Conservation (phyloP, 1,140 invertebrate species). For the Phthorimaea operculella region DNA sequence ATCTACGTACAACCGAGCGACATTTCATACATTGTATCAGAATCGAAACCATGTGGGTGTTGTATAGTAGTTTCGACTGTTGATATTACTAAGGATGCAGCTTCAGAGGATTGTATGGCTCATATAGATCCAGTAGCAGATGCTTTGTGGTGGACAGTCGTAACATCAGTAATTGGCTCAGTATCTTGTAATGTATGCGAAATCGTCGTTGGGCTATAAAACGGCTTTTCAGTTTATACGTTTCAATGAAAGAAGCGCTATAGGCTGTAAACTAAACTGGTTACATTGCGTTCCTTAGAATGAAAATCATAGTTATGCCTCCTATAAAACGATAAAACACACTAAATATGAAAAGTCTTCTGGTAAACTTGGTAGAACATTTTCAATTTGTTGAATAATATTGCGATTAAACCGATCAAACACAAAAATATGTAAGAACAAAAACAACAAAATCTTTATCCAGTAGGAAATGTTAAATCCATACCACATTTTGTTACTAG, state of each 20-base stretch:
- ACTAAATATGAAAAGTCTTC: too few relatives aligned
- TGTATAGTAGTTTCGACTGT: background rate
- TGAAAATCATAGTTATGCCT: too few relatives aligned
- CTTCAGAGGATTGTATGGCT: background rate
- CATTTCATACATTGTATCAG: conserved; percentile 20
- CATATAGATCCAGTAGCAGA: background rate
- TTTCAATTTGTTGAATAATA: too few relatives aligned
- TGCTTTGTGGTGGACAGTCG: background rate
- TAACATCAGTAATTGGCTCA: background rate
- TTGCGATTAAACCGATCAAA: too few relatives aligned
- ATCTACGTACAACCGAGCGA: conserved; percentile 19
- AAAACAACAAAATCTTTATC: background rate
- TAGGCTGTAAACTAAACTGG: too few relatives aligned
- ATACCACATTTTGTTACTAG: background rate
- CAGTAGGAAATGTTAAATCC: background rate
- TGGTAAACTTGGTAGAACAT: too few relatives aligned
- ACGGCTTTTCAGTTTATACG: too few relatives aligned
- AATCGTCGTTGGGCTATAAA: too few relatives aligned
- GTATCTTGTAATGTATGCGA: too few relatives aligned
- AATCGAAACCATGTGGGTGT: conserved; percentile 20
- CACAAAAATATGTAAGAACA: background rate
- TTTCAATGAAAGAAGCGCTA: too few relatives aligned
- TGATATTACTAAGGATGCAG: background rate
- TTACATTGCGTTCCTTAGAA: too few relatives aligned
- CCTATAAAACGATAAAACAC: too few relatives aligned